These are phyloP conservation scores for Kradibia gibbosae DNA, from an alignment of 1,140 invertebrate species.

Conservation along the genomic window DNA sequence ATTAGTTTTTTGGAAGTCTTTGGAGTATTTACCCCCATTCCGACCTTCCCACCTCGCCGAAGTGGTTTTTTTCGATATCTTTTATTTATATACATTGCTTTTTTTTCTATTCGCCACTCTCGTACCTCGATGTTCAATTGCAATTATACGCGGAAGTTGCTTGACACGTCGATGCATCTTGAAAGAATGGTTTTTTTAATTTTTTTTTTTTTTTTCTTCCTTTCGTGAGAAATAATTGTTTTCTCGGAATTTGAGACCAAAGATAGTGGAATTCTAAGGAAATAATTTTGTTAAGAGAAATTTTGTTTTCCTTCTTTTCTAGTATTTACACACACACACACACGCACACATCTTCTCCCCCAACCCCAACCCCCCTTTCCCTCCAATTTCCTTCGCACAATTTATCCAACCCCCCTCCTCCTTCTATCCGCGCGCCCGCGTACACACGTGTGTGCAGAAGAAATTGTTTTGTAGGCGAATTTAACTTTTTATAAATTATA, in stretches of 20 bases:
- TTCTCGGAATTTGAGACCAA: conserved; percentile 47
- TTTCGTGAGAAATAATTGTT: conserved; percentile 39
- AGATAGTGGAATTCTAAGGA: conserved; percentile 49
- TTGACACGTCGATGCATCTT: background rate
- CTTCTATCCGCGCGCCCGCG: no score
- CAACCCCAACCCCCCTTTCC: no score
- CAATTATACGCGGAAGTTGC: background rate
- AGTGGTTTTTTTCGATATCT: conserved; percentile 6
- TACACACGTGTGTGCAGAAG: background rate
- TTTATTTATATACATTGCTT: background rate
- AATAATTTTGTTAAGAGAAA: conserved; percentile 41
- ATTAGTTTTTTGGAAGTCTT: conserved; percentile 41
- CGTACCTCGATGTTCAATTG: background rate
- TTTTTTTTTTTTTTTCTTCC: no score
- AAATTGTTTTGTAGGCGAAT: conserved; percentile 41
- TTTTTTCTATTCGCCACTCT: background rate
- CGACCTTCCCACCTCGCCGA: background rate
- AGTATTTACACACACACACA: background rate
- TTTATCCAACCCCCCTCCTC: no score
- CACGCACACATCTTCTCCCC: background rate
- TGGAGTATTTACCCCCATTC: no score
- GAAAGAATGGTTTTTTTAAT: conserved; percentile 38
- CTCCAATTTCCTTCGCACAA: no score
- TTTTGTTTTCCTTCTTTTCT: conserved; percentile 37
- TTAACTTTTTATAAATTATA: conserved; percentile 41